Percentiles rank a stretch among this genome's conserved stretches.
phyloP scores from a whole-genome alignment of 2,113 vertebrate species.

The Bubo scandiacus region DNA sequence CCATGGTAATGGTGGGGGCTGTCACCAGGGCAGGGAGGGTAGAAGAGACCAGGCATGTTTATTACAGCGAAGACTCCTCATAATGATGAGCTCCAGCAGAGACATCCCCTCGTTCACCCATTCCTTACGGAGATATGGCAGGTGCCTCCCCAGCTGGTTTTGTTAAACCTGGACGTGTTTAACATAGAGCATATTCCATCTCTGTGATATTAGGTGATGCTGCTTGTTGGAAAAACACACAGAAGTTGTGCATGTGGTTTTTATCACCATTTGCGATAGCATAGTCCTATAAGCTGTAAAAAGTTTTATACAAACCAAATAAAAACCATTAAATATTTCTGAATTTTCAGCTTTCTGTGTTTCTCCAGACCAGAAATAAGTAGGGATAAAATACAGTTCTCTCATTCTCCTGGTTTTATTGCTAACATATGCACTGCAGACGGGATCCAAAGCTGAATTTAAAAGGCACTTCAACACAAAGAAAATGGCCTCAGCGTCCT shows the following conservation, averaged over 20 bases:
- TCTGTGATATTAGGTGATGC: not conserved
- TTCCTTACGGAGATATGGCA: not conserved
- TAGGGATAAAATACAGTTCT: not conserved
- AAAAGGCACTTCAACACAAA: not conserved
- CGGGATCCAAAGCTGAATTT: not conserved
- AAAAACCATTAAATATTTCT: not conserved
- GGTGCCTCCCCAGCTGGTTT: not conserved
- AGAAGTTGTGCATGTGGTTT: not conserved
- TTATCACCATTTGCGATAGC: not conserved
- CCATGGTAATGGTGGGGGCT: too few species aligned
- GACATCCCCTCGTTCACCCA: rapidly evolving
- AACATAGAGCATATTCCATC: not conserved
- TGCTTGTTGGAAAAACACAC: not conserved
- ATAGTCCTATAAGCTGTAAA: not conserved
- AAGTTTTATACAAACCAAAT: not conserved
- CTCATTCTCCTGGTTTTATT: not conserved
- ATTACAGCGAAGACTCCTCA: not conserved
- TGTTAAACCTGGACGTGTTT: not conserved
- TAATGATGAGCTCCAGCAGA: not conserved
- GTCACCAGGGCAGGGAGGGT: too few species aligned
- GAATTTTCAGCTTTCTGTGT: not conserved
- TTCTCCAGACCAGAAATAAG: not conserved
- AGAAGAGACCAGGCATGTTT: not conserved
- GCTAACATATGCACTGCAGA: not conserved
- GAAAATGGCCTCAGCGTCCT: not conserved